Conservation (phyloP, 1,140 invertebrate genomes). For the silkworm (Bombyx mori) region ASM3026992v2 NC_085119.1:9478501-9479000, state of each 20-base stretch:
- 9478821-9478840: conserved; percentile 22
- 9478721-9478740: conserved; percentile 7
- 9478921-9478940: conserved; percentile 58
- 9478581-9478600: conserved; percentile 68
- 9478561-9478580: conserved; percentile 65
- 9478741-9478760: conserved; percentile 6
- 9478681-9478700: conserved; percentile 5
- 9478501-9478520: conserved; percentile 18
- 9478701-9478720: conserved; percentile 9
- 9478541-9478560: conserved; percentile 61
- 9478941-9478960: conserved; percentile 56
- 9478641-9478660: neutral
- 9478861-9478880: conserved; percentile 18
- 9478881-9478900: conserved; percentile 31
- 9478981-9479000: conserved; percentile 65
- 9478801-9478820: conserved; percentile 14
- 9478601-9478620: conserved; percentile 65
- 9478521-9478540: conserved; percentile 53
- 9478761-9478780: neutral
- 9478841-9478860: conserved; percentile 11
- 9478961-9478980: conserved; percentile 70
- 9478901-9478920: conserved; percentile 62
- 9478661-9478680: neutral
- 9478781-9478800: conserved; percentile 5
- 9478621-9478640: conserved; percentile 29